Evolutionary conservation across 2,113 vertebrate genomes (phyloP).

Genomic region (Prunella himalayana): DNA sequence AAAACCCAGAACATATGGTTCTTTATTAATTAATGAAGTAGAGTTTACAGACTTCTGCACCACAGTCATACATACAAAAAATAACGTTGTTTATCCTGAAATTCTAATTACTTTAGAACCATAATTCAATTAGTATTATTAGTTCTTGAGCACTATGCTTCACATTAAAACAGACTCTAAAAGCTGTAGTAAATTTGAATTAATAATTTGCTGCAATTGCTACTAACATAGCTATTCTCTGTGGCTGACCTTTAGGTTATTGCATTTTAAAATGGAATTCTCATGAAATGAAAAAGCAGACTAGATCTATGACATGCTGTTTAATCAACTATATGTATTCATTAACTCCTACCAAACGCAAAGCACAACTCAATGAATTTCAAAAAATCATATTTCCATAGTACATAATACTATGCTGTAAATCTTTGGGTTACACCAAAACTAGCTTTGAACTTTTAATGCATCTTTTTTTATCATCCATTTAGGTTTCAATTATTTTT

Average conservation of each 20-base stretch:
- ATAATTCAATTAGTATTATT: conserved; percentile 44
- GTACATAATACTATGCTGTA: neutral
- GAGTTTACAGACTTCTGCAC: neutral
- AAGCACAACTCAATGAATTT: neutral
- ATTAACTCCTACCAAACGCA: neutral
- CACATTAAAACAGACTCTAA: conserved; percentile 34
- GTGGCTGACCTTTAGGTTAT: conserved; percentile 24
- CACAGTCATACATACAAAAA: neutral
- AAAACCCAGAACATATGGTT: neutral
- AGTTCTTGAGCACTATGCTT: neutral
- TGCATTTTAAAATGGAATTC: conserved; percentile 6
- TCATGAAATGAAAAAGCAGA: conserved; percentile 8
- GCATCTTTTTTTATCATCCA: conserved; percentile 20
- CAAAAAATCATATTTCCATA: neutral
- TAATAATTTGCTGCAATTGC: conserved; percentile 1
- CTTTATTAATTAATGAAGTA: conserved; percentile 51
- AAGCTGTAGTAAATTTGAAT: neutral
- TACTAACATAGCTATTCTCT: conserved; percentile 14
- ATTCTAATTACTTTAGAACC: conserved; percentile 39
- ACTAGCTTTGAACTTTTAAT: conserved; percentile 29
- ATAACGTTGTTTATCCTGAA: conserved; percentile 27
- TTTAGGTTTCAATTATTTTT: conserved; percentile 67
- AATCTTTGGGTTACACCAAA: conserved; percentile 35
- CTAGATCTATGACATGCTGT: neutral
- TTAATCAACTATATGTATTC: conserved; percentile 1